Evolutionary conservation across 1,140 invertebrate species (phyloP).

Genomic region (Eulimnadia texana): DNA sequence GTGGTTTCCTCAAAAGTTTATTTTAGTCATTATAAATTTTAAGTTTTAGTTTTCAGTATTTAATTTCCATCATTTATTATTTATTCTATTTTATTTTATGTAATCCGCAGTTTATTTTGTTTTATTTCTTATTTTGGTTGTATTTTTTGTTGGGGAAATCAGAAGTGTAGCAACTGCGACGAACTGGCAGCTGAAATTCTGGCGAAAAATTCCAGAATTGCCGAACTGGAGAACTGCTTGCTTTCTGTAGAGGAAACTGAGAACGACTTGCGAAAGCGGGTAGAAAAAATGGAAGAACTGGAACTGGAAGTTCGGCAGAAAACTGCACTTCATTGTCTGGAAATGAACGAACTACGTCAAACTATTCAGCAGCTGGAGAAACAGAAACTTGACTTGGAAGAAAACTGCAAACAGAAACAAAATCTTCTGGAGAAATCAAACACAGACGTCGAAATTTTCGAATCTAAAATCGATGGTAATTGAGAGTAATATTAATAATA

Average conservation of each 20-base stretch:
- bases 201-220: neutral
- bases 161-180: neutral
- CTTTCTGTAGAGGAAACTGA: conserved; percentile 4
- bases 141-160: neutral
- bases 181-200: neutral
- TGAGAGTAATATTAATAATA: no score
- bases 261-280: neutral
- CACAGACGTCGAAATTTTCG: no score
- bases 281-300: conserved; percentile 7
- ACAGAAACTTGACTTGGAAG: neutral
- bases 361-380: neutral
- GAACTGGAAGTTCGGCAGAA: neutral
- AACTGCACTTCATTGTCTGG: neutral
- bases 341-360: neutral
- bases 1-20: conserved; percentile 77
- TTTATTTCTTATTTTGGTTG: neutral
- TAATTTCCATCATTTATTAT: neutral
- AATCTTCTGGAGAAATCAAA: conserved; percentile 9
- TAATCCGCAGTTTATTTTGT: no score
- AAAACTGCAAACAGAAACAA: conserved; percentile 17
- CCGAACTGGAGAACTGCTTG: conserved; percentile 1
- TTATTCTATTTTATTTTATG: neutral
- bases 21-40: conserved; percentile 43
- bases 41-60: conserved; percentile 4
- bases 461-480: no score